Evolutionary conservation across 2,888 invertebrate species (phyloP).

Genomic region (Drosophila siamana): DNA sequence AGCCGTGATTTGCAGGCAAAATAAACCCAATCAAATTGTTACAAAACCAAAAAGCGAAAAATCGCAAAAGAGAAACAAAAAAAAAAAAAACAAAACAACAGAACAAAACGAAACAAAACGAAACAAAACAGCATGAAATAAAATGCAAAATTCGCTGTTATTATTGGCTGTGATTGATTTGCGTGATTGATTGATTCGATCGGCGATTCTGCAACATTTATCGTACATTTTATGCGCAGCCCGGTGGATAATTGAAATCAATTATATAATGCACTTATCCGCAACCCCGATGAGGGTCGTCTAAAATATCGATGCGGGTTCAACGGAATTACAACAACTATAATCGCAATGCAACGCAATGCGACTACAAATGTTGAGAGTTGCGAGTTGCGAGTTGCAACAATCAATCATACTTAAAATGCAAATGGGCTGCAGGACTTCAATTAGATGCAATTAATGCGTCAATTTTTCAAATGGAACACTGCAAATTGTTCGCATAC

Average conservation of each 20-base stretch:
- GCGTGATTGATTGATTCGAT: slow-evolving; percentile 43
- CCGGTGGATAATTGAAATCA: slow-evolving; percentile 50
- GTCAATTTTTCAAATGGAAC: neutral
- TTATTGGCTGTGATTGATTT: slow-evolving; percentile 42
- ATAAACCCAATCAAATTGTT: neutral
- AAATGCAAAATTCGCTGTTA: slow-evolving; percentile 14
- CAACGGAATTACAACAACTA: neutral
- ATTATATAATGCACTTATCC: slow-evolving; percentile 37
- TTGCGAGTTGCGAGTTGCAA: neutral
- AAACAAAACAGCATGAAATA: neutral
- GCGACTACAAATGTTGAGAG: neutral
- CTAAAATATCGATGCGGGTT: neutral
- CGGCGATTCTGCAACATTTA: slow-evolving; percentile 31
- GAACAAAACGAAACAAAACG: neutral
- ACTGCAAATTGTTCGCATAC: neutral
- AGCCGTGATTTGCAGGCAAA: slow-evolving; percentile 5
- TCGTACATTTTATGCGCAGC: slow-evolving; percentile 38
- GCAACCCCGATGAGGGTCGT: neutral
- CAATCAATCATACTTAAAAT: neutral
- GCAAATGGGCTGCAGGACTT: neutral
- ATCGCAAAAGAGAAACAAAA: slow-evolving; percentile 1
- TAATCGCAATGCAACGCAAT: neutral
- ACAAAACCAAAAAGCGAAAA: neutral
- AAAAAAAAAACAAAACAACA: slow-evolving; percentile 3
- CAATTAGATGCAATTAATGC: slow-evolving; percentile 1